These are phyloP conservation scores for Petromus typicus DNA, from an alignment of 2,113 vertebrate species.

Conservation along the genomic window DNA sequence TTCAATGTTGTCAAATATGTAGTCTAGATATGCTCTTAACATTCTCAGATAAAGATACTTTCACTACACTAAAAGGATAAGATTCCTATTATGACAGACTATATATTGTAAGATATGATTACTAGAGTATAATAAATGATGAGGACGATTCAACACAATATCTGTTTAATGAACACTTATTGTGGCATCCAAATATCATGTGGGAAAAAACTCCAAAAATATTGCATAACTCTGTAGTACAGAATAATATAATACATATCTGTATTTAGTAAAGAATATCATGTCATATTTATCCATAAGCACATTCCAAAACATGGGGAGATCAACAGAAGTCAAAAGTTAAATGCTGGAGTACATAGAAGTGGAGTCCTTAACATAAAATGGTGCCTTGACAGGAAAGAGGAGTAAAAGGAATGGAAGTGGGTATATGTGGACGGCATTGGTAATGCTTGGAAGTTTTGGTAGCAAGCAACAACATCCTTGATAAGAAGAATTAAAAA, in stretches of 20 bases:
- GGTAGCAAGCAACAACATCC: neutral
- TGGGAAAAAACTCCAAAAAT: neutral
- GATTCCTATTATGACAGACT: neutral
- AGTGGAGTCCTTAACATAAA: neutral
- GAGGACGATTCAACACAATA: neutral
- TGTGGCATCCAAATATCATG: neutral
- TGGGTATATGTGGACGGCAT: neutral
- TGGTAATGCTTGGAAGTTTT: neutral
- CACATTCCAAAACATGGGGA: neutral
- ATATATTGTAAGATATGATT: neutral
- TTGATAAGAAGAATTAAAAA: neutral
- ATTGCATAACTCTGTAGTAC: neutral
- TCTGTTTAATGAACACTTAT: neutral
- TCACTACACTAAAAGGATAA: neutral
- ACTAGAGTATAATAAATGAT: neutral
- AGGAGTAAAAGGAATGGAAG: neutral
- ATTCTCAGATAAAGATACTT: neutral
- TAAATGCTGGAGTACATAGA: neutral
- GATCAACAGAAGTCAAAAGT: neutral
- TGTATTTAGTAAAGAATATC: neutral
- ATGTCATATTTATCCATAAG: neutral
- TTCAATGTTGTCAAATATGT: neutral
- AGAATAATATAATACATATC: neutral
- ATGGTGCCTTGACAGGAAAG: neutral
- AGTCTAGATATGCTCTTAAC: neutral